These are phyloP conservation scores for Drosophila macrospina DNA, from an alignment of 2,888 invertebrate genomes.

Conservation along the genomic window DNA sequence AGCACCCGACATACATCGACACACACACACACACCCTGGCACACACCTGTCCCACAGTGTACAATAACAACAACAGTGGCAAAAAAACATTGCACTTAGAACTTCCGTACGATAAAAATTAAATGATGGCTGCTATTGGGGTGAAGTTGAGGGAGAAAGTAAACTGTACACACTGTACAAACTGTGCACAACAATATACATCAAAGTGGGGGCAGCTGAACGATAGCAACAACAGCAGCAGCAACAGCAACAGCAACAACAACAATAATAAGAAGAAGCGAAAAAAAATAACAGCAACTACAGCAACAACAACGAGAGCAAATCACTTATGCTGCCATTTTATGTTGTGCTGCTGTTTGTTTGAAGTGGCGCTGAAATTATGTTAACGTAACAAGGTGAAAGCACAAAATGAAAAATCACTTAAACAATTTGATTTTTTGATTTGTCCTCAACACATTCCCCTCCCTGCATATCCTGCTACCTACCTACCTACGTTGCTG, in stretches of 20 bases:
- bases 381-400: conserved; percentile 82
- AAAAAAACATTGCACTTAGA: conserved; percentile 76
- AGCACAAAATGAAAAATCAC: conserved; percentile 82
- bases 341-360: conserved; percentile 60
- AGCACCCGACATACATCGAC: conserved; percentile 13
- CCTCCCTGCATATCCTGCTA: too few relatives aligned
- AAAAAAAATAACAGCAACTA: conserved; percentile 4
- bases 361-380: conserved; percentile 75
- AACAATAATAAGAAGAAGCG: background rate
- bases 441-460: conserved; percentile 47
- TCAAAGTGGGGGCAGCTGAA: conserved; percentile 49
- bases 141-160: conserved; percentile 7
- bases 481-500: background rate
- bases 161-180: conserved; percentile 23
- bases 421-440: conserved; percentile 80
- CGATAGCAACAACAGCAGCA: background rate
- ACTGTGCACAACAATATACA: conserved; percentile 69
- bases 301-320: conserved; percentile 30
- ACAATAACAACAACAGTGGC: conserved; percentile 14
- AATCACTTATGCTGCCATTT: conserved; percentile 76
- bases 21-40: conserved; percentile 13
- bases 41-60: conserved; percentile 65
- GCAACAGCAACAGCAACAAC: conserved; percentile 1
- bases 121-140: conserved; percentile 70
- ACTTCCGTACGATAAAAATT: conserved; percentile 81